These are phyloP conservation scores for Pituophis catenifer DNA, from an alignment of 2,113 vertebrate species.

Conservation along the genomic window DNA sequence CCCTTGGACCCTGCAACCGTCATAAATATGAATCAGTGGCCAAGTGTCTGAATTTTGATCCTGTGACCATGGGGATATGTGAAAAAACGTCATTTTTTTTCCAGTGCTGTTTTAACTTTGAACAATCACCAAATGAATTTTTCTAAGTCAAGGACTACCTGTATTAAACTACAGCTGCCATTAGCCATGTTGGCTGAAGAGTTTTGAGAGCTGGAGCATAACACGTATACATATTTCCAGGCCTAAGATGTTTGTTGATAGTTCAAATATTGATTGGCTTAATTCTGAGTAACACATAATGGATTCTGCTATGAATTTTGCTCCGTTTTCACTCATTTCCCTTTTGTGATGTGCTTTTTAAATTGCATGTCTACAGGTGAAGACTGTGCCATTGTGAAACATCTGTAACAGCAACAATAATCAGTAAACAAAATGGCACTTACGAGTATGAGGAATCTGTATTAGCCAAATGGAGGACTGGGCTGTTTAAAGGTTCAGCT, in stretches of 20 bases:
- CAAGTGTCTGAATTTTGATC: too few relatives aligned
- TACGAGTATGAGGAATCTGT: slow-evolving; percentile 83
- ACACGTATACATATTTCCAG: not conserved
- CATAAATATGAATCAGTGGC: too few relatives aligned
- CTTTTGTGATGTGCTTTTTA: not conserved
- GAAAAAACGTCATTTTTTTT: too few relatives aligned
- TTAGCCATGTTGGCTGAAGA: not conserved
- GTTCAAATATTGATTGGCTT: not conserved
- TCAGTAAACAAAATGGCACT: slow-evolving; percentile 55
- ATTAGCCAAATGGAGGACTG: slow-evolving; percentile 82
- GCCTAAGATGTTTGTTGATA: not conserved
- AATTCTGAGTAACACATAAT: not conserved
- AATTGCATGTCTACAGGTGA: not conserved
- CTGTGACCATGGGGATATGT: too few relatives aligned
- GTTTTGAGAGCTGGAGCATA: not conserved
- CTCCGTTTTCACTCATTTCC: not conserved
- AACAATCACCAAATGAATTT: too few relatives aligned
- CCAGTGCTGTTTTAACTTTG: too few relatives aligned
- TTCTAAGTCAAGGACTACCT: too few relatives aligned
- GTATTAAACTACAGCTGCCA: not conserved
- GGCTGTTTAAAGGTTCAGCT: slow-evolving; percentile 77
- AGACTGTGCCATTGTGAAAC: not conserved
- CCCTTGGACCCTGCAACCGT: too few relatives aligned
- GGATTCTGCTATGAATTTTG: not conserved
- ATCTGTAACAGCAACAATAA: not conserved